phyloP scores from a whole-genome alignment of 2,888 invertebrate genomes.

The Alloplasta piceator region DNA sequence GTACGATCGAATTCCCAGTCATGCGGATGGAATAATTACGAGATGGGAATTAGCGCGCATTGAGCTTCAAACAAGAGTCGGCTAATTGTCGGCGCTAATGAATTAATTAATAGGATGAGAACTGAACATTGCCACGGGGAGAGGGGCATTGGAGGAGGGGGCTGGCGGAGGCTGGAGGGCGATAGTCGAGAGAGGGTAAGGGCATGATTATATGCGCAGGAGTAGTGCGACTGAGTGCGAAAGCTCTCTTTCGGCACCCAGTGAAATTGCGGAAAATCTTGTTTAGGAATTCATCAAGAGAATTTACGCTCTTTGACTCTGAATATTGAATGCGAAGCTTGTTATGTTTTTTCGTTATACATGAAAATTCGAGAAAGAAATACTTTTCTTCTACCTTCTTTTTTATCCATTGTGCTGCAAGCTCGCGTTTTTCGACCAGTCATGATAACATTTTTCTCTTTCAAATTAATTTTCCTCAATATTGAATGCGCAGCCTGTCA shows the following conservation, averaged over 20 bases:
- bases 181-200: constrained; percentile 23
- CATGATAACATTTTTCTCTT: too few species aligned
- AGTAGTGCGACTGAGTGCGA: neutral
- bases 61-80: constrained; percentile 70
- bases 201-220: constrained; percentile 45
- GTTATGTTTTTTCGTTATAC: constrained; percentile 4
- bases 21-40: constrained; percentile 75
- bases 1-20: constrained; percentile 68
- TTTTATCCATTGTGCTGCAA: neutral
- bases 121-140: neutral
- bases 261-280: constrained; percentile 45
- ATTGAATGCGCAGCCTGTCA: constrained; percentile 17
- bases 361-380: constrained; percentile 3
- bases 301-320: constrained; percentile 50
- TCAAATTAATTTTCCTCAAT: constrained; percentile 5
- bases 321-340: constrained; percentile 20
- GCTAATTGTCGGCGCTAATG: constrained; percentile 74
- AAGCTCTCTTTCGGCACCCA: neutral
- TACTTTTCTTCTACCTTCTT: neutral
- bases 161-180: neutral
- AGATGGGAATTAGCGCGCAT: constrained; percentile 72
- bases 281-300: constrained; percentile 61
- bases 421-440: neutral
- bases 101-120: constrained; percentile 75
- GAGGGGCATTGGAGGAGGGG: too few species aligned